Percentiles rank a stretch among this genome's conserved stretches.
Evolutionary conservation across 2,888 invertebrate genomes (phyloP).

Genomic region (Subacronicta megacephala): DNA sequence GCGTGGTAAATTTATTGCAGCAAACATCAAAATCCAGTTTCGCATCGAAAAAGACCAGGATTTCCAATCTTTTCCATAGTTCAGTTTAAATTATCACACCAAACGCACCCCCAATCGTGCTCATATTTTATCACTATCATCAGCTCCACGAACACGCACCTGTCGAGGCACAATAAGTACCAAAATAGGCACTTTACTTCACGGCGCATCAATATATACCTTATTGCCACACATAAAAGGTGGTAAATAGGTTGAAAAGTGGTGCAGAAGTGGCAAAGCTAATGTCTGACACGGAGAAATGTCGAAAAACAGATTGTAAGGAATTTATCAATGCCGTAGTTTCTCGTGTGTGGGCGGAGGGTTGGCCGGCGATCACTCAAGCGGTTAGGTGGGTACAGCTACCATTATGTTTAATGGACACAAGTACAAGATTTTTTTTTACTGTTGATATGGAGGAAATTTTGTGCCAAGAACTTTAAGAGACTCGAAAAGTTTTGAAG

Average conservation of each 20-base stretch:
- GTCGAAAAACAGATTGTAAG: conserved; percentile 53
- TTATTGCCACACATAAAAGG: conserved; percentile 4
- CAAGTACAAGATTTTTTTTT: conserved; percentile 23
- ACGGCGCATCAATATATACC: conserved; percentile 8
- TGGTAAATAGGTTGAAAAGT: conserved; percentile 5
- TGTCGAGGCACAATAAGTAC: conserved; percentile 39
- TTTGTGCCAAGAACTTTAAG: neutral
- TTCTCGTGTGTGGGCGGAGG: conserved; percentile 17
- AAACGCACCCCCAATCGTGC: conserved; percentile 14
- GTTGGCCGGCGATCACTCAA: conserved; percentile 31
- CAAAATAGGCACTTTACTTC: conserved; percentile 39
- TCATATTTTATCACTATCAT: conserved; percentile 51
- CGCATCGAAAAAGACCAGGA: too few relatives aligned
- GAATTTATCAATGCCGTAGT: conserved; percentile 51
- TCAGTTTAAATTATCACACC: neutral
- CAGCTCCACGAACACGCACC: conserved; percentile 50
- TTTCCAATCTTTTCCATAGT: neutral
- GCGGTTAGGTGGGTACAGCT: conserved; percentile 30
- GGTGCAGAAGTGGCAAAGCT: conserved; percentile 29
- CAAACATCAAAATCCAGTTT: neutral
- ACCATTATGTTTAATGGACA: conserved; percentile 26
- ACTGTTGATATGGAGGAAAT: conserved; percentile 4
- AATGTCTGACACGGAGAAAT: conserved; percentile 50
- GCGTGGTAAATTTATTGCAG: neutral
- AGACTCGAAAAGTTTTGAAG: too few relatives aligned